Percentiles rank a stretch among this genome's conserved stretches.
These are phyloP conservation scores for Chaenodraco wilsoni DNA, from an alignment of 2,797 vertebrate genomes.

Conservation along the genomic window DNA sequence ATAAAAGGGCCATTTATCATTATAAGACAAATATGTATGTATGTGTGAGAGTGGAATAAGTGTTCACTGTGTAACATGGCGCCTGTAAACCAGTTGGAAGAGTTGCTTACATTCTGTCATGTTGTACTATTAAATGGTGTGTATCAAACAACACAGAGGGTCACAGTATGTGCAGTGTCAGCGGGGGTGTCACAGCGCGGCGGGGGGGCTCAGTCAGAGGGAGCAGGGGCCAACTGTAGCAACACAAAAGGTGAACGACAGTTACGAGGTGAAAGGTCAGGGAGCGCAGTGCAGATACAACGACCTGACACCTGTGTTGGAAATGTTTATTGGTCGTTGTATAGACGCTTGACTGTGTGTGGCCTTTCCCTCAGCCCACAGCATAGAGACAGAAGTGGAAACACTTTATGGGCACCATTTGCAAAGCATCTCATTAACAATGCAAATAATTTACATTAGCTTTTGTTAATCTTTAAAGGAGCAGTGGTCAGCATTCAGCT, in stretches of 20 bases:
- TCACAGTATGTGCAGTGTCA: slow-evolving; percentile 4
- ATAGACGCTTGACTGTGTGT: slow-evolving; percentile 68
- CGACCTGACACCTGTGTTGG: slow-evolving; percentile 53
- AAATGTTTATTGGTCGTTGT: slow-evolving; percentile 66
- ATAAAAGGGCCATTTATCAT: slow-evolving; percentile 36
- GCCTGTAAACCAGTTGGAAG: slow-evolving; percentile 17
- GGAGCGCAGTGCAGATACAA: slow-evolving; percentile 50
- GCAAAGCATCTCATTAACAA: neutral
- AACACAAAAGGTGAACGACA: slow-evolving; percentile 41
- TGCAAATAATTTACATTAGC: too few species aligned
- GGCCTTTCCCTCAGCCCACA: slow-evolving; percentile 46
- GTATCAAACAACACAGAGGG: neutral
- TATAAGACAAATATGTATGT: slow-evolving; percentile 26
- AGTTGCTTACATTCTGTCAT: neutral
- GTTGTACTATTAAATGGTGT: neutral
- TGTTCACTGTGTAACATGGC: slow-evolving; percentile 5
- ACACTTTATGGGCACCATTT: neutral
- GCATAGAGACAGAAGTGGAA: slow-evolving; percentile 1
- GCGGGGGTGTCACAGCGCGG: neutral
- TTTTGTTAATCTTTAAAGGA: too few species aligned
- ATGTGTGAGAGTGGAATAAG: slow-evolving; percentile 9
- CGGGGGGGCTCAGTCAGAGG: neutral
- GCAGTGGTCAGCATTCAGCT: too few species aligned
- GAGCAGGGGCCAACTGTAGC: slow-evolving; percentile 59
- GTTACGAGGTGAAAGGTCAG: slow-evolving; percentile 68